phyloP scores from a whole-genome alignment of 1,140 invertebrate genomes.

The Orius insidiosus region DNA sequence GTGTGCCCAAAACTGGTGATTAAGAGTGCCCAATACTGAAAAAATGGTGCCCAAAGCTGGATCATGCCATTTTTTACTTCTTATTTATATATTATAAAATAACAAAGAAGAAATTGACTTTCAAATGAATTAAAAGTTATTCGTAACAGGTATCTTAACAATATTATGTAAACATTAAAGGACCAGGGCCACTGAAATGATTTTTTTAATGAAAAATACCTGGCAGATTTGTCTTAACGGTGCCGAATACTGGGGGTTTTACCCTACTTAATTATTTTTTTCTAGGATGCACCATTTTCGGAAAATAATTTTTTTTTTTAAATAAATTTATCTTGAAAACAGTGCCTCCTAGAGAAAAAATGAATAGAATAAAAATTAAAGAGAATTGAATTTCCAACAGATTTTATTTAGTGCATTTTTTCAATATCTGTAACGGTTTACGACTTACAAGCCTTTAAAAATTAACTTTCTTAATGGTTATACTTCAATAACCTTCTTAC shows the following conservation, averaged over 20 bases:
- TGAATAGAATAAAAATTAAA: no score
- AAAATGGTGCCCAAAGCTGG: slow-evolving; percentile 4
- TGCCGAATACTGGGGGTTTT: background rate
- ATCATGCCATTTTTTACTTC: background rate
- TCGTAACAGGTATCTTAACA: background rate
- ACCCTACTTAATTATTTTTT: background rate
- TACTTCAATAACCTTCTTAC: no score
- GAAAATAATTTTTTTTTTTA: no score
- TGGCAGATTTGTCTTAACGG: background rate
- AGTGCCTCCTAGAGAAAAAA: no score
- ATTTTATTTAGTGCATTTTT: no score
- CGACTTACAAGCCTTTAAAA: no score
- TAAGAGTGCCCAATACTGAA: slow-evolving; percentile 5
- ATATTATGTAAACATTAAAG: no score
- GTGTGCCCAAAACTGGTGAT: background rate
- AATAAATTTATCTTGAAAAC: no score
- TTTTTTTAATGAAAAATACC: slow-evolving; percentile 1
- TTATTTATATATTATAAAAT: background rate
- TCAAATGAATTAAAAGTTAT: background rate
- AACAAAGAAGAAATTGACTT: slow-evolving; percentile 1
- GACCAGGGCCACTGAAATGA: background rate
- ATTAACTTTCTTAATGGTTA: no score
- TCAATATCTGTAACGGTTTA: no score
- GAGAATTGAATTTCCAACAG: no score
- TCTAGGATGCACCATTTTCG: background rate